Evolutionary conservation across 2,797 vertebrate species (phyloP), one percentile per base, ranked within the genome.

Genomic region (Gymnoscopelus microlampas): DNA sequence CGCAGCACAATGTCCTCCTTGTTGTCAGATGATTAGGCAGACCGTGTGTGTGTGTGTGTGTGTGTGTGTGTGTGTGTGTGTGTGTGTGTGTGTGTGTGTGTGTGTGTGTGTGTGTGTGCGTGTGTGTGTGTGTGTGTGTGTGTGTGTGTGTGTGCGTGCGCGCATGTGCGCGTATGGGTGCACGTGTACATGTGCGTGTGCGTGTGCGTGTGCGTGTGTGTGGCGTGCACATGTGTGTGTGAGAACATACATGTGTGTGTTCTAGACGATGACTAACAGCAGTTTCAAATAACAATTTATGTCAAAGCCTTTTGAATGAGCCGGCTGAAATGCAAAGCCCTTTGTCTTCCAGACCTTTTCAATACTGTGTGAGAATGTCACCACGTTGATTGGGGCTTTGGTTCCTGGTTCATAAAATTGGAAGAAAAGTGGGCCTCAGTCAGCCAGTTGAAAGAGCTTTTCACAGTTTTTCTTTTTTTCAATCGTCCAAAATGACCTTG

Each of bases 21-120:
- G 88, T 90, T 90, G 89, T 91, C 86, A 88, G 82, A 89, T 89
- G 89, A 91, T 92, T 87, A 85, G 80, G 78, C 76, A 58, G 75
- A 66, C 73, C 69, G 26, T 4, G 9, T 47, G 63, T 6, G 47
- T 3, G 13, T 32, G 15, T 4, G 57, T 1, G 48, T 39, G 48
- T 23, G 66, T 53, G 66, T 7, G 44, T 49, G 65, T 51, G 44
- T 66, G 54, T 57, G 64, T 49, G 64, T 57, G 53, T 44, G 61
- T 29, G 26, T 51, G 49, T 63, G 61, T 26, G 48, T 6, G 61
- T 3, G 62, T 3, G 51, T 4, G 63, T 1, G 51, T 3, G 24
- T 15, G 62, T 32, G 26, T 15, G 62, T n/a, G 61, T n/a, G 24
- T n/a, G 57, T 14, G 48, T 14, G 57, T 62, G 19, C 29, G 55